Base-by-base conservation (phyloP, 1,140 invertebrate species). In the Holcopasites calliopsidis region DNA sequence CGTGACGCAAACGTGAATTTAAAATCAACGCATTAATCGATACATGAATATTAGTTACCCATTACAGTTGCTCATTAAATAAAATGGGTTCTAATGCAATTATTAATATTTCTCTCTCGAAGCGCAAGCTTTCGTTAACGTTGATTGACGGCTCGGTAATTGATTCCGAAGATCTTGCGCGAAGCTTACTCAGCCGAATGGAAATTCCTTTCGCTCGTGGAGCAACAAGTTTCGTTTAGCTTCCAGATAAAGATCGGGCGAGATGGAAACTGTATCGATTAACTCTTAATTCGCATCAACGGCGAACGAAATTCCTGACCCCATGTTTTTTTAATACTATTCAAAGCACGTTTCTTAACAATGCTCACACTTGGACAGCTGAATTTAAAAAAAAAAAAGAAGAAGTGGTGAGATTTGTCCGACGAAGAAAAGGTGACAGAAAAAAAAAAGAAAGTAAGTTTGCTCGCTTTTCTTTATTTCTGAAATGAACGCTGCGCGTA, bases 261-360 rank as follows among this genome's bases (percentile, higher is more conserved):
- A n/a, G 18, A 47, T 4, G 5, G 8, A 31, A 16, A 54, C 26
- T 18, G 13, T 54, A 28, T 54, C 16, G 13, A 54, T 54, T 54
- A 54, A 54, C 31, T 54, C 52, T 54, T 54, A 54, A 54, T 54
- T 31, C 31, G 52, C 26, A 16, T 54, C 26, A 54, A 54, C 52
- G 52, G 31, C 52, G 10, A 54, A 54, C 18, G 26, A 16, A 31
- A 47, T 28, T 21, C 18, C 52, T 26, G 11, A 47, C 26, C 6
- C 52, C 52, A n/a, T n/a, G n/a, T n/a, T n/a, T n/a, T n/a, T 5
- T 54, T 31, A 16, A 16, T 54, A 31, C 16, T 28, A 54, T 21
- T 54, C 18, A 54, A 54, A 31, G 26, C 26, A 5, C 13, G 52
- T 28, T 1, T 31, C 10, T 6, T 5, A 10, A n/a, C 44, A n/a